These are phyloP conservation scores for Drosophila mulleri DNA, from an alignment of 2,888 invertebrate genomes.

Conservation along the genomic window DNA sequence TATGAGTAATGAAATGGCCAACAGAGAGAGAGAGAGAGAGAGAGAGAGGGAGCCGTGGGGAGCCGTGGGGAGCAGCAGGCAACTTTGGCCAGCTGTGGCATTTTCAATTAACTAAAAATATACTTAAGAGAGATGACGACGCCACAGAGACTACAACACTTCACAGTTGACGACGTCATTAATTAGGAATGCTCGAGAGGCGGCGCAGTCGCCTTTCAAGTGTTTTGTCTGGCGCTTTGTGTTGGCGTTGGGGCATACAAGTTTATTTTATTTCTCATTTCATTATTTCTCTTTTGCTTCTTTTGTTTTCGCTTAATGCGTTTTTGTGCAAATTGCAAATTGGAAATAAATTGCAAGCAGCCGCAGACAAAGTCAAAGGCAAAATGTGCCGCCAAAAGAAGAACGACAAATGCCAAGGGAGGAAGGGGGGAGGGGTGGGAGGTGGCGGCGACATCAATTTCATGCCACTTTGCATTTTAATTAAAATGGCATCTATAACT, in stretches of 20 bases:
- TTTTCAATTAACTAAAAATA: conserved; percentile 56
- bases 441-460: conserved; percentile 57
- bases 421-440: neutral
- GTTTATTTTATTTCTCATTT: conserved; percentile 32
- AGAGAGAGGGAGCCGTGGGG: conserved; percentile 1
- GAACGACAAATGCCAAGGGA: neutral
- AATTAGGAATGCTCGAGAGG: conserved; percentile 70
- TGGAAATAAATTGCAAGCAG: conserved; percentile 72
- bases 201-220: conserved; percentile 67
- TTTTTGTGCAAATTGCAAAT: conserved; percentile 75
- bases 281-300: conserved; percentile 1
- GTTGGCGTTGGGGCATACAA: conserved; percentile 73
- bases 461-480: conserved; percentile 80
- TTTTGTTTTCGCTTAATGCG: conserved; percentile 48
- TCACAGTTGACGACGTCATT: conserved; percentile 64
- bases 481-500: conserved; percentile 55
- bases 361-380: conserved; percentile 52
- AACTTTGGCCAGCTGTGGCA: conserved; percentile 35
- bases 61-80: too few species aligned
- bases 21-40: conserved; percentile 35
- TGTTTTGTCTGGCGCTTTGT: conserved; percentile 61
- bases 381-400: conserved; percentile 45
- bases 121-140: conserved; percentile 16
- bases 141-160: conserved; percentile 5
- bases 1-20: conserved; percentile 69